phyloP scores from a whole-genome alignment of 2,888 invertebrate species.

The Therioaphis trifolii region DNA sequence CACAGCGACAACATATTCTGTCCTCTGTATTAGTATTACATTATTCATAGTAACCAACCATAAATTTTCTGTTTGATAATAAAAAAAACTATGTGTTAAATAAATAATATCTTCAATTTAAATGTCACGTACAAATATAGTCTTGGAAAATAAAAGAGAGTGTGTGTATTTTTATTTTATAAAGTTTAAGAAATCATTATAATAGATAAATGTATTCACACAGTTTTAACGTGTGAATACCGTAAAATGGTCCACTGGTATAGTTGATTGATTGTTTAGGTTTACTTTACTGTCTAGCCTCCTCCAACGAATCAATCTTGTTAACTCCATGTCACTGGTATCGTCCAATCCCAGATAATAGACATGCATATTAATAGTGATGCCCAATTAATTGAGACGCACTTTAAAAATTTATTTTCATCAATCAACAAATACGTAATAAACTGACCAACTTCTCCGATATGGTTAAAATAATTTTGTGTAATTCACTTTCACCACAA shows the following conservation, averaged over 20 bases:
- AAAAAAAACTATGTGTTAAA: background rate
- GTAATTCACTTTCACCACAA: too few species aligned
- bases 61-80: background rate
- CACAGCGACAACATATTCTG: background rate
- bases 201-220: background rate
- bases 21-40: background rate
- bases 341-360: slow-evolving; percentile 26
- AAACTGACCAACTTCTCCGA: background rate
- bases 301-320: slow-evolving; percentile 50
- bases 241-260: background rate
- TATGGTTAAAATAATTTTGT: too few species aligned
- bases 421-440: slow-evolving; percentile 14
- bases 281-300: slow-evolving; percentile 46
- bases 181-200: slow-evolving; percentile 15
- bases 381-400: background rate
- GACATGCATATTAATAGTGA: slow-evolving; percentile 20
- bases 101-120: background rate
- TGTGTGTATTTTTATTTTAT: background rate
- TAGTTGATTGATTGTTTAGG: slow-evolving; percentile 53
- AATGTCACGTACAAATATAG: background rate
- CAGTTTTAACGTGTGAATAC: background rate
- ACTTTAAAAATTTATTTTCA: background rate
- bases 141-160: too few species aligned
- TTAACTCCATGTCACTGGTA: slow-evolving; percentile 13
- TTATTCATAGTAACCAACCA: background rate